A percentile compares a stretch with the other conserved stretches of the same genome.
Conservation (phyloP, 2,888 invertebrate species). For the Zele albiditarsus region DNA sequence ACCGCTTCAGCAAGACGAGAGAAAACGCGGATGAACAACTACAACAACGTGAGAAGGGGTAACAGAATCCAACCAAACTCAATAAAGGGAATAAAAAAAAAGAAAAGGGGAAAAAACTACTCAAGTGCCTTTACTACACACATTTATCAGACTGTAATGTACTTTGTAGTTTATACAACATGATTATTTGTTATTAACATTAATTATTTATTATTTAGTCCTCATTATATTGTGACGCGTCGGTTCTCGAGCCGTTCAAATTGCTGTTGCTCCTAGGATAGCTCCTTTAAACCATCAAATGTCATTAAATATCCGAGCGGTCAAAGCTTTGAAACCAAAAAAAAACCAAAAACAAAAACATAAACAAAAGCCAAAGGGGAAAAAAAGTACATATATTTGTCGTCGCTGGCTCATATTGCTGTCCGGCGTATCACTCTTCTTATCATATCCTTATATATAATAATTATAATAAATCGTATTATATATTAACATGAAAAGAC, state of each 20-base stretch:
- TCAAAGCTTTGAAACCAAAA: constrained; percentile 12
- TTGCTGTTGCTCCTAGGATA: constrained; percentile 40
- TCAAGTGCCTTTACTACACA: constrained; percentile 70
- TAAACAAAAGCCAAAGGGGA: constrained; percentile 32
- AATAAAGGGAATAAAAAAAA: constrained; percentile 41
- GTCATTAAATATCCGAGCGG: constrained; percentile 8
- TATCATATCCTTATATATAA: constrained; percentile 61
- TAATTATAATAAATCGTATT: constrained; percentile 62
- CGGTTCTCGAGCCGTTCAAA: constrained; percentile 41
- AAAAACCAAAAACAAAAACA: constrained; percentile 43
- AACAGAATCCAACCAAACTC: constrained; percentile 32
- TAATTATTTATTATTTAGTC: constrained; percentile 65
- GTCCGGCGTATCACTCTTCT: constrained; percentile 61
- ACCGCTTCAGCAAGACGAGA: constrained; percentile 39
- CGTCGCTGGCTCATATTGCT: constrained; percentile 65
- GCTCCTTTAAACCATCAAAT: constrained; percentile 14
- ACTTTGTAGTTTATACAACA: constrained; percentile 68
- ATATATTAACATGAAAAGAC: constrained; percentile 30
- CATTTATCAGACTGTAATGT: constrained; percentile 70
- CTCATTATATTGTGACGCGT: constrained; percentile 47
- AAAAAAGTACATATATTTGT: constrained; percentile 54
- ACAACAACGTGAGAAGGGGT: constrained; percentile 29
- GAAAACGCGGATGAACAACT: constrained; percentile 15
- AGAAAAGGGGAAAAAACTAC: constrained; percentile 55
- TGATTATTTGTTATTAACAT: constrained; percentile 66